Conservation (phyloP, 2,797 vertebrate species). For the Cossypha polioptera region DNA sequence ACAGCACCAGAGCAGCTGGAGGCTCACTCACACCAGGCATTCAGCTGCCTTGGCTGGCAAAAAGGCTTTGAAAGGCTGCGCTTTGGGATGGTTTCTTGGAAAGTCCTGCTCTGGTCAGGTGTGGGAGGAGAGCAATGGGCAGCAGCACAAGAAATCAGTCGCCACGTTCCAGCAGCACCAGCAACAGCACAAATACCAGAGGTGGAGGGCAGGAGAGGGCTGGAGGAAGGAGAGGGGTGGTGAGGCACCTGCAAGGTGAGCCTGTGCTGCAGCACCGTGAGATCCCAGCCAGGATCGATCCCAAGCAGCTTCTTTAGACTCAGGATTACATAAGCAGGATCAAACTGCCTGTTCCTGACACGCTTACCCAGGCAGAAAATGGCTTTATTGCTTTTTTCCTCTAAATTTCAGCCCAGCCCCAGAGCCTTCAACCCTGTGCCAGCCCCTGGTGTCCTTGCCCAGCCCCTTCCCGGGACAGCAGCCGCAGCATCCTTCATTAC, state of each 20-base stretch:
- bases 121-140: neutral
- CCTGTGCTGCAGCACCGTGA: neutral
- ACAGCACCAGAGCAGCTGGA: neutral
- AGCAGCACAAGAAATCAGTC: neutral
- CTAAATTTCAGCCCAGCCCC: conserved; percentile 30
- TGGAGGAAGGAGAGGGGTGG: neutral
- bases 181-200: neutral
- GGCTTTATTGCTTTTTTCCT: conserved; percentile 25
- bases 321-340: conserved; percentile 33
- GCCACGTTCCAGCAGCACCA: neutral
- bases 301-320: neutral
- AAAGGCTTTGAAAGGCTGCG: neutral
- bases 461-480: neutral
- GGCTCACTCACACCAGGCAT: neutral
- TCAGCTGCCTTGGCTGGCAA: neutral
- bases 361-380: conserved; percentile 36
- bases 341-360: neutral
- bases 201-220: neutral
- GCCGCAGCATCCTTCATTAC: neutral
- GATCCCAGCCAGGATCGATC: neutral
- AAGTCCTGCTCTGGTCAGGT: neutral
- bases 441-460: neutral
- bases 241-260: neutral
- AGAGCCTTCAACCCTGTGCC: neutral
- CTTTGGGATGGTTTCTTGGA: conserved; percentile 18